Base-by-base conservation (phyloP, 2,888 invertebrate genomes). In the Ochlodes sylvanus region DNA sequence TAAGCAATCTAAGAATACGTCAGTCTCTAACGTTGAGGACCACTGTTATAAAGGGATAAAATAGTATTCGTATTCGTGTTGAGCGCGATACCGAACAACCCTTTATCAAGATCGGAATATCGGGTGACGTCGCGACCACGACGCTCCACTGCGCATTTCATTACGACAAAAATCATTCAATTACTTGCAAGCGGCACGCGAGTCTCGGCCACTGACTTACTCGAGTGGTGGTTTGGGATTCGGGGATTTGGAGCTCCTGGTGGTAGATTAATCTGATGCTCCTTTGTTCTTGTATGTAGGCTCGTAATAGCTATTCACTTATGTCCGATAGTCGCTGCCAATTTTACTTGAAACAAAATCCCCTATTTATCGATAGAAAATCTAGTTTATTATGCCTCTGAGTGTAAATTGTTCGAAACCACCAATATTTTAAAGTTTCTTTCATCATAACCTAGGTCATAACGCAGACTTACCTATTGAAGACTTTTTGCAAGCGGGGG, bases 41-140 rank as follows among this genome's bases (percentile, higher is more conserved):
- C 62, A 14, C 56, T 57, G 68, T n/a, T 15, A 50, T 1, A 62
- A 68, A 68, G 56, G 68, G 68, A 68, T 68, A 68, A 62, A 68
- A 68, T 68, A 62, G 34, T 62, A 68, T 81, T 79, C 77, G 76
- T 81, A 81, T 68, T 82, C 87, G 87, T 85, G 86, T 82, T 79
- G 84, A 77, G 75, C 79, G 81, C 82, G 83, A 84, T 82, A 79
- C 74, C 70, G 76, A 72, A 77, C 84, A 89, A 91, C 90, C 90
- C 91, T 90, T 92, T 93, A 93, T 92, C 92, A 80, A 80, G 92
- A 92, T 92, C 76, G 92, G 77, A 87, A 74, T 77, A 77, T 77
- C 73, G 75, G 76, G 92, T 80, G 87, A 88, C 82, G 84, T 90
- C 92, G 82, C 90, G 52, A 14, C 52, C 52, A 52, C 75, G 79